These are phyloP conservation scores for Hemibagrus wyckioides DNA, from an alignment of 2,113 vertebrate species.

Conservation along the genomic window DNA sequence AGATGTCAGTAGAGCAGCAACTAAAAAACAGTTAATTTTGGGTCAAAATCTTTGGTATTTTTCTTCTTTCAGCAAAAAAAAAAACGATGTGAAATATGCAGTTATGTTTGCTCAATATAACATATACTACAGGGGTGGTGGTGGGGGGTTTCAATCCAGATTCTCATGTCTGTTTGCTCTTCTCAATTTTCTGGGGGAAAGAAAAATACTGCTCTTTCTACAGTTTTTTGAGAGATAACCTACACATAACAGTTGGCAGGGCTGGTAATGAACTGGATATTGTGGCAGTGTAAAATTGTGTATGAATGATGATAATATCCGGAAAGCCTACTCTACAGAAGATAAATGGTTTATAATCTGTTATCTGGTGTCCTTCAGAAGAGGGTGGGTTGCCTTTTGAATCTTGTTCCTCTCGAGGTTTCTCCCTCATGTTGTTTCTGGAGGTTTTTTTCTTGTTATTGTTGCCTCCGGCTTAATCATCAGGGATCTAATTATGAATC, in stretches of 20 bases:
- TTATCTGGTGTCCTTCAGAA: neutral
- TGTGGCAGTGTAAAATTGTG: neutral
- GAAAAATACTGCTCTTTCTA: neutral
- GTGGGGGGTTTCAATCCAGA: no score
- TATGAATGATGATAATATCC: no score
- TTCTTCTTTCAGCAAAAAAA: no score
- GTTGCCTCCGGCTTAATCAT: constrained; percentile 7
- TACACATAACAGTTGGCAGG: no score
- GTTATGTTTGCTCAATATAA: no score
- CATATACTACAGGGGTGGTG: no score
- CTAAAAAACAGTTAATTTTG: no score
- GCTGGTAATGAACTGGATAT: neutral
- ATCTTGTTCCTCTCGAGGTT: neutral
- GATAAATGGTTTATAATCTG: neutral
- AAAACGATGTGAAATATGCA: no score
- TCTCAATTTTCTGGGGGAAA: neutral
- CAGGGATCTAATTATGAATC: constrained; percentile 1
- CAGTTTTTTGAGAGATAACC: neutral
- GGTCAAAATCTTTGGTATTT: no score
- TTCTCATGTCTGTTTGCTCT: neutral
- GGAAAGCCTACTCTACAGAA: neutral
- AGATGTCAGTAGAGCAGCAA: no score
- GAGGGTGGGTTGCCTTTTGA: neutral
- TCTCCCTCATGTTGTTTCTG: neutral
- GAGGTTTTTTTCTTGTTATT: neutral